phyloP scores from a whole-genome alignment of 1,140 invertebrate genomes.

The Pentalonia nigronervosa region DNA sequence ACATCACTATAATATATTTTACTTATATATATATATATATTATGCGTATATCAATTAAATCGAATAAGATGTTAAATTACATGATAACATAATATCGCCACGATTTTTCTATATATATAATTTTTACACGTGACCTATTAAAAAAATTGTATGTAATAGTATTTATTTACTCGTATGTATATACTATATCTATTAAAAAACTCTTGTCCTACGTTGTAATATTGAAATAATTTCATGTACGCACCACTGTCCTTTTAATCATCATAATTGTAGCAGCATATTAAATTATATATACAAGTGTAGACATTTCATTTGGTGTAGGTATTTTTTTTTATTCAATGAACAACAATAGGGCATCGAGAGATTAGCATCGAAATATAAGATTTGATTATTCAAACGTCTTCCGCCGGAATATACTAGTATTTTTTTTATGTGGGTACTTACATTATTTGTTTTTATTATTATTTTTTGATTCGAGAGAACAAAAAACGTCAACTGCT shows the following conservation, averaged over 20 bases:
- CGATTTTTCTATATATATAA: background rate
- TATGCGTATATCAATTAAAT: background rate
- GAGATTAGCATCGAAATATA: background rate
- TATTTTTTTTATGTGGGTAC: background rate
- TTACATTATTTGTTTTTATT: background rate
- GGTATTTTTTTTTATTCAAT: background rate
- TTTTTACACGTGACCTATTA: background rate
- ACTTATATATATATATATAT: background rate
- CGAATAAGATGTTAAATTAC: background rate
- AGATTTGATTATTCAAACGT: slow-evolving; percentile 18
- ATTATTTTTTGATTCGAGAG: background rate
- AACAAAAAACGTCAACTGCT: background rate
- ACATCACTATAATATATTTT: background rate
- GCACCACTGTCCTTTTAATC: too few species aligned
- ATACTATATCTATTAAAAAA: too few species aligned
- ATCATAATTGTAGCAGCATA: too few species aligned
- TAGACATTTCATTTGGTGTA: background rate
- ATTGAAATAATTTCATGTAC: too few species aligned
- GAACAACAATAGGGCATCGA: background rate
- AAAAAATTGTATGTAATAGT: background rate
- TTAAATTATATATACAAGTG: too few species aligned
- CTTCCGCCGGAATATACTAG: background rate
- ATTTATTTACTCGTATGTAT: background rate
- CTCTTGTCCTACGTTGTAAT: too few species aligned
- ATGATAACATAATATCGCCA: background rate